A percentile compares a stretch with the other conserved stretches of the same genome.
phyloP scores from a whole-genome alignment of 2,113 vertebrate species.

The Aspiorhynchus laticeps region DNA sequence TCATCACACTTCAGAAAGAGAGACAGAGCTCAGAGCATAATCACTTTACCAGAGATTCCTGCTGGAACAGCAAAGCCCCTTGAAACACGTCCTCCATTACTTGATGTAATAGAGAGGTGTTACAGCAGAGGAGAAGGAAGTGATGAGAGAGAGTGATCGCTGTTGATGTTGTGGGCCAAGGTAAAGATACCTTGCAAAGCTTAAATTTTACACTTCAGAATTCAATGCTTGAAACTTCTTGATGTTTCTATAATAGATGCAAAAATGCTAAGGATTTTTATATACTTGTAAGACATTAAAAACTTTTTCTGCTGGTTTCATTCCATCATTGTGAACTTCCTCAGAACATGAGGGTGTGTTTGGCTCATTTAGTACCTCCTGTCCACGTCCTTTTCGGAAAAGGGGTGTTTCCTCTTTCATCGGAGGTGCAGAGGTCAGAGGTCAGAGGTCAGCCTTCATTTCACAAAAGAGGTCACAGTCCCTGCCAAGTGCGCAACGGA shows the following conservation, averaged over 20 bases:
- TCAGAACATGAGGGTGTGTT: conserved; percentile 24
- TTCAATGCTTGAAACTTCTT: neutral
- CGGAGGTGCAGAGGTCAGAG: conserved; percentile 40
- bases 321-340: neutral
- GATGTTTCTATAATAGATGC: neutral
- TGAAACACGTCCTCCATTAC: conserved; percentile 41
- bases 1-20: conserved; percentile 3
- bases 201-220: neutral
- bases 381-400: conserved; percentile 27
- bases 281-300: neutral
- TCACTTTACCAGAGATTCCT: conserved; percentile 31
- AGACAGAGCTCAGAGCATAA: conserved; percentile 11
- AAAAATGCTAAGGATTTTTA: neutral
- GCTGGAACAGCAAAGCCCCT: neutral
- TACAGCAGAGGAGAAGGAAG: neutral
- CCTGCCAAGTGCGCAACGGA: conserved; percentile 27
- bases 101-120: conserved; percentile 25
- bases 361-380: conserved; percentile 9
- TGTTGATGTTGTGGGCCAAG: neutral
- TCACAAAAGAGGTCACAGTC: conserved; percentile 48
- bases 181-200: neutral
- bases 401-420: conserved; percentile 20
- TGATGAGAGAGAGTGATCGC: conserved; percentile 1
- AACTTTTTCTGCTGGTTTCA: neutral
- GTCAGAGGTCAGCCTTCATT: conserved; percentile 50